Conservation (phyloP, 2,888 invertebrate genomes). For the Polymixis lichenea region DNA sequence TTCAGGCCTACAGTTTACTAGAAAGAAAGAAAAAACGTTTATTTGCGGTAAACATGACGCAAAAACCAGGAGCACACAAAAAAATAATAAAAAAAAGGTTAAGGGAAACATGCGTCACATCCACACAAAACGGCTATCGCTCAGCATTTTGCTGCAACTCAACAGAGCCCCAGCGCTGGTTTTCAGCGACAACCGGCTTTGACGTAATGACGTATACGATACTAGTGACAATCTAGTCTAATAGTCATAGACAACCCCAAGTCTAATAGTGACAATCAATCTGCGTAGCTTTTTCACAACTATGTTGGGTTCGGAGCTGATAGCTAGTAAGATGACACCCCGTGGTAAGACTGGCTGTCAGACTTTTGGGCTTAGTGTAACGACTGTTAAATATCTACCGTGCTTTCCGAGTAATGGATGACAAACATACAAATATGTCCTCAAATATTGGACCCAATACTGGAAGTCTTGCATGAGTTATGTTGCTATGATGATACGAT, state of each 20-base stretch:
- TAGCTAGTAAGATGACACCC: not conserved
- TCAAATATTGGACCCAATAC: not conserved
- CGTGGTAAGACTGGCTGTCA: too few species aligned
- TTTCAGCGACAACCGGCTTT: too few species aligned
- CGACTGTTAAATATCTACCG: not conserved
- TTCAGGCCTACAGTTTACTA: not conserved
- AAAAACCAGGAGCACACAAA: too few species aligned
- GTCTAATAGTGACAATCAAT: not conserved
- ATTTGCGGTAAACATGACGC: too few species aligned
- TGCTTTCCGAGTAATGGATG: not conserved
- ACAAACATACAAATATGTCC: not conserved
- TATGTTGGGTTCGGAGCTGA: too few species aligned
- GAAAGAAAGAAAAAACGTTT: too few species aligned
- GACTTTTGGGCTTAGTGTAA: not conserved
- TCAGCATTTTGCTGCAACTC: too few species aligned
- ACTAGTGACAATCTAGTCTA: not conserved
- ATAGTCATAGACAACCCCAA: not conserved
- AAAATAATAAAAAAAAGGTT: too few species aligned
- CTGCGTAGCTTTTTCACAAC: not conserved
- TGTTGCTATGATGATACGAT: not conserved
- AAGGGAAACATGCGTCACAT: too few species aligned
- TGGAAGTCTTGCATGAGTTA: not conserved
- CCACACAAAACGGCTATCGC: too few species aligned
- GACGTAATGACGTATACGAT: too few species aligned
- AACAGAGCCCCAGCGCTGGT: too few species aligned